phyloP scores from a whole-genome alignment of 2,113 vertebrate species.

The Desmodus rotundus region DNA sequence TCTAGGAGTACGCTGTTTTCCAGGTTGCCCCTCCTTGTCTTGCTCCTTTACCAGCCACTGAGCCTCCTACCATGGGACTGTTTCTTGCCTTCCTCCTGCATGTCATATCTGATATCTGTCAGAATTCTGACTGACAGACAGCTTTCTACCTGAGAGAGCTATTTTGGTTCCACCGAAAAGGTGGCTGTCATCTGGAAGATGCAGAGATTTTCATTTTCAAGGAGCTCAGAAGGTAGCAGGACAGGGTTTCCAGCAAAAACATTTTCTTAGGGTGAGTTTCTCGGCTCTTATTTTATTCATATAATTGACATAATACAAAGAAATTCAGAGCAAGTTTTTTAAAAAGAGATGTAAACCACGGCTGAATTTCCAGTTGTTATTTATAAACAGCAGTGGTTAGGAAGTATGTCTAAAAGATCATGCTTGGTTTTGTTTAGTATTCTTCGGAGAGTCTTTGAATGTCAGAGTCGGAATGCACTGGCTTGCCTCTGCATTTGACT shows the following conservation, averaged over 20 bases:
- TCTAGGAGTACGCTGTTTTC: neutral
- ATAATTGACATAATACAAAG: slow-evolving; percentile 41
- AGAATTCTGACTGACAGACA: slow-evolving; percentile 63
- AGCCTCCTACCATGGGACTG: neutral
- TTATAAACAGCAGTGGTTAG: slow-evolving; percentile 26
- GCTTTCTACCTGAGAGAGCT: slow-evolving; percentile 62
- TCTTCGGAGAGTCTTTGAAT: slow-evolving; percentile 13
- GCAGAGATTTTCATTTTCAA: slow-evolving; percentile 61
- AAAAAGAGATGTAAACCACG: neutral
- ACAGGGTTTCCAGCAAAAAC: slow-evolving; percentile 55
- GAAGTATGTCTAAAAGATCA: slow-evolving; percentile 9
- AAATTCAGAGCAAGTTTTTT: slow-evolving; percentile 32
- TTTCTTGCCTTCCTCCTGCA: slow-evolving; percentile 26
- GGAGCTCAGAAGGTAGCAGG: slow-evolving; percentile 43
- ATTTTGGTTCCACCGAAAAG: slow-evolving; percentile 71
- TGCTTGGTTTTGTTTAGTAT: slow-evolving; percentile 23
- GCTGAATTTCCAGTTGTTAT: slow-evolving; percentile 33
- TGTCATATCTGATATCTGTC: slow-evolving; percentile 54
- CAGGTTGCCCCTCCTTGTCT: neutral
- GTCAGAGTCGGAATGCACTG: neutral
- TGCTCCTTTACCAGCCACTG: neutral
- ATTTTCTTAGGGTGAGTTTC: slow-evolving; percentile 10
- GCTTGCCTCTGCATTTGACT: neutral
- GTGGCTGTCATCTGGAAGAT: slow-evolving; percentile 69
- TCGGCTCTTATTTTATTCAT: slow-evolving; percentile 39